Base-by-base conservation (phyloP, 2,888 invertebrate species). In the Arrhopalites spinosus region DNA sequence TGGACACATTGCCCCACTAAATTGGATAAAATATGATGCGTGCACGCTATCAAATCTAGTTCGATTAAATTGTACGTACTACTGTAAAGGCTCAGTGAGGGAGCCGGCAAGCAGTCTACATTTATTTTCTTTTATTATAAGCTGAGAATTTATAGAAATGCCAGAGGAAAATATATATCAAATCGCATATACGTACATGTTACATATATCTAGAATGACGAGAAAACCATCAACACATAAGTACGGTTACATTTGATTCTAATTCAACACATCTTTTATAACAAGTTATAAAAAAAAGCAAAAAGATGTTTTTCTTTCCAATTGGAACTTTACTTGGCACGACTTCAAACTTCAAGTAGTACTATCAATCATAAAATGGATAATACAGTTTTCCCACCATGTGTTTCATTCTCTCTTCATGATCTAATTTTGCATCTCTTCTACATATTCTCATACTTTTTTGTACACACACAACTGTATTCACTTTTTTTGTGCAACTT, bases 321-420 rank as follows among this genome's bases (percentile, higher is more conserved):
- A 59, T 59, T 23, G 59, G 59, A 59, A 20, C 59, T 59, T 59
- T 59, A 59, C 23, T 59, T 59, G 59, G 59, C 59, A 23, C 23
- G 23, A 23, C 25, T 20, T 59, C 59, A 59, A 59, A 59, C 59
- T 59, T 25, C 59, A 59, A 59, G 59, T 59, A 59, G n/a, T n/a
- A 15, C 50, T 50, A 50, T 50, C 50, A 50, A 50, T 50, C 50
- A 50, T 50, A 50, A 50, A 7, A 50, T 5, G 3, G 50, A n/a
- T 50, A 50, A 50, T 50, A 50, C 50, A 5, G 17, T 50, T 50
- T 50, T 50, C 50, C 15, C 50, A 50, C 50, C 50, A 50, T 50
- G 50, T 50, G 50, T 50, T 50, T 50, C 50, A 50, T n/a, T 50
- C n/a, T 50, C 50, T 50, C n/a, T 50, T 2, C 17, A 17, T 50